These are phyloP conservation scores for Mungos mungo DNA, from an alignment of 2,113 vertebrate genomes.

Conservation along the genomic window DNA sequence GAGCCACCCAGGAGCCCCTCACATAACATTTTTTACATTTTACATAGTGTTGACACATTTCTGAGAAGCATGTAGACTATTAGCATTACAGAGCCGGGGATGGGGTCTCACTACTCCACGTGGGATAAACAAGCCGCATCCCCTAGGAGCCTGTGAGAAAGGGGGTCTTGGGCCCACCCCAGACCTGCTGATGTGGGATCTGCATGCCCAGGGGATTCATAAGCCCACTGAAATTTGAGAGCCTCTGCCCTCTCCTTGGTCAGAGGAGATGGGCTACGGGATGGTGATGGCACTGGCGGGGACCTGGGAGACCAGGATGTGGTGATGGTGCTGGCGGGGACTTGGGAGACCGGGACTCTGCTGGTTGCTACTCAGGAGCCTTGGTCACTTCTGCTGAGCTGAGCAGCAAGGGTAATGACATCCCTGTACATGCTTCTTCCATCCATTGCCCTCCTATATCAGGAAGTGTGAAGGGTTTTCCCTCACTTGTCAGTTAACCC, in stretches of 20 bases:
- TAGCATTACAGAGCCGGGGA: neutral
- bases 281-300: fast-evolving
- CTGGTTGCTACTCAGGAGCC: neutral
- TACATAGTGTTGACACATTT: neutral
- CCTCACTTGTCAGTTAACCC: neutral
- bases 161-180: neutral
- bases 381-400: neutral
- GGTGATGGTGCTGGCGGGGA: too few species aligned
- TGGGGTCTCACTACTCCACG: neutral
- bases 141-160: neutral
- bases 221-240: neutral
- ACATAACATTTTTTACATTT: neutral
- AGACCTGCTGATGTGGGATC: too few species aligned
- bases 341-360: neutral
- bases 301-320: neutral
- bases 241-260: neutral
- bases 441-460: too few species aligned
- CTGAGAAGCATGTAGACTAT: neutral
- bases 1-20: neutral
- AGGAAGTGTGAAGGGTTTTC: neutral
- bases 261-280: neutral
- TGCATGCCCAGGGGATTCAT: neutral
- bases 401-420: neutral
- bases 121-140: fast-evolving
- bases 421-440: neutral